A percentile compares a stretch with the other conserved stretches of the same genome.
phyloP scores from a whole-genome alignment of 37 sponge, comb jelly and placozoan genomes.

The Beroe ovata region DNA sequence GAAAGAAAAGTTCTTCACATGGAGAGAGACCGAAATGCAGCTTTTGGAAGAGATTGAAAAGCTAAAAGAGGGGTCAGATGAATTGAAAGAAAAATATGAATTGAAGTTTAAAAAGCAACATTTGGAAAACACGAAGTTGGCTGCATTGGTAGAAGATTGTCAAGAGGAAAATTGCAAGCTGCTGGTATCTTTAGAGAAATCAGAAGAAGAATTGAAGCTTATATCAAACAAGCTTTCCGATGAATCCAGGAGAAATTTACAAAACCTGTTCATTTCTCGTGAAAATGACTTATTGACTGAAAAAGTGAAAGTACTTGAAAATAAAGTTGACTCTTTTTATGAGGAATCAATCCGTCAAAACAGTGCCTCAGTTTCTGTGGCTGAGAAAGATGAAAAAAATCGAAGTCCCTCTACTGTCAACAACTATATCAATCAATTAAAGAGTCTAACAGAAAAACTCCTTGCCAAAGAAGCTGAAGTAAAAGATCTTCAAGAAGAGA shows the following conservation, averaged over 20 bases:
- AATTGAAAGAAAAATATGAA: not conserved
- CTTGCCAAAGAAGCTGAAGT: not conserved
- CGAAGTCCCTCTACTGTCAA: not conserved
- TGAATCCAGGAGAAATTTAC: slow-evolving; percentile 16
- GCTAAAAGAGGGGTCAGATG: not conserved
- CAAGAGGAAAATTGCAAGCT: slow-evolving; percentile 16
- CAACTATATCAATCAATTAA: not conserved
- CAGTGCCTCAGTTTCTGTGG: no score
- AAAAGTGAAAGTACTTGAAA: slow-evolving; percentile 31
- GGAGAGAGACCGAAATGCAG: slow-evolving; percentile 44
- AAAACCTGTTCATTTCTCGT: slow-evolving; percentile 27
- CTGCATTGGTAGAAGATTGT: not conserved
- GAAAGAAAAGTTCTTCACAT: slow-evolving; percentile 42
- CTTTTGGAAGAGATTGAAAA: slow-evolving; percentile 10
- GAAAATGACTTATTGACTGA: slow-evolving; percentile 42
- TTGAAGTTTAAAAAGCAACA: slow-evolving; percentile 1
- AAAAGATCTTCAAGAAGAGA: slow-evolving; percentile 6
- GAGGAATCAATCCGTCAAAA: slow-evolving; percentile 25
- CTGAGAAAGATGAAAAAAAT: not conserved
- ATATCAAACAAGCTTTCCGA: not conserved
- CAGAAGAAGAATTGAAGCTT: slow-evolving; percentile 11
- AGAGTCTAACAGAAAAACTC: slow-evolving; percentile 4
- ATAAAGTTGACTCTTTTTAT: slow-evolving; percentile 39
- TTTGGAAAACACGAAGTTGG: not conserved
- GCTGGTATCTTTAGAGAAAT: not conserved